These are phyloP conservation scores for Percopsis transmontana DNA, from an alignment of 2,113 vertebrate species.

Conservation along the genomic window DNA sequence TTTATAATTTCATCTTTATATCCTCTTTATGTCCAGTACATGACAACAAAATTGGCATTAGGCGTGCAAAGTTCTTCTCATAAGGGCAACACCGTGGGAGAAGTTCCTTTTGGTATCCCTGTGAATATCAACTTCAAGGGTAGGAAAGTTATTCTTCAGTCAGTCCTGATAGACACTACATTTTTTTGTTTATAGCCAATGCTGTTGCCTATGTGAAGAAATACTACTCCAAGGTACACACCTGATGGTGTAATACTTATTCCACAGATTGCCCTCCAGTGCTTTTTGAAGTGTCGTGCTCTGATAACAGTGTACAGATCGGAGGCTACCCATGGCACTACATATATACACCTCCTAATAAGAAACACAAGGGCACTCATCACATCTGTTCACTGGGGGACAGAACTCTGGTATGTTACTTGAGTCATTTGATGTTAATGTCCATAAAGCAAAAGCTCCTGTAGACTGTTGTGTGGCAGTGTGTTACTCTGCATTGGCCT, in stretches of 20 bases:
- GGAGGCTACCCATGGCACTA: slow-evolving; percentile 97
- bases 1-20: neutral
- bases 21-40: slow-evolving; percentile 83
- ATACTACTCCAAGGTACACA: neutral
- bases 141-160: slow-evolving; percentile 50
- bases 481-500: slow-evolving; percentile 8
- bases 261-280: slow-evolving; percentile 84
- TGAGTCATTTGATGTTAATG: no score
- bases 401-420: slow-evolving; percentile 82
- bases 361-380: slow-evolving; percentile 87
- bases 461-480: slow-evolving; percentile 2
- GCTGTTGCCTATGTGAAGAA: neutral
- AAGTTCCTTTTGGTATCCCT: slow-evolving; percentile 90
- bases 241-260: slow-evolving; percentile 44
- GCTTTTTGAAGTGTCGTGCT: slow-evolving; percentile 89
- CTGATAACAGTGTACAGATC: slow-evolving; percentile 90
- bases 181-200: neutral
- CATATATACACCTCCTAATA: slow-evolving; percentile 92
- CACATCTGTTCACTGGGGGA: slow-evolving; percentile 91
- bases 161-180: neutral
- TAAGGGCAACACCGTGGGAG: slow-evolving; percentile 85
- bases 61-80: slow-evolving; percentile 86
- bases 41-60: slow-evolving; percentile 81
- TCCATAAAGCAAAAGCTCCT: neutral
- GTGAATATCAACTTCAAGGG: slow-evolving; percentile 94